Conservation (phyloP, 2,888 invertebrate species). For the Cerastis leucographa region DNA sequence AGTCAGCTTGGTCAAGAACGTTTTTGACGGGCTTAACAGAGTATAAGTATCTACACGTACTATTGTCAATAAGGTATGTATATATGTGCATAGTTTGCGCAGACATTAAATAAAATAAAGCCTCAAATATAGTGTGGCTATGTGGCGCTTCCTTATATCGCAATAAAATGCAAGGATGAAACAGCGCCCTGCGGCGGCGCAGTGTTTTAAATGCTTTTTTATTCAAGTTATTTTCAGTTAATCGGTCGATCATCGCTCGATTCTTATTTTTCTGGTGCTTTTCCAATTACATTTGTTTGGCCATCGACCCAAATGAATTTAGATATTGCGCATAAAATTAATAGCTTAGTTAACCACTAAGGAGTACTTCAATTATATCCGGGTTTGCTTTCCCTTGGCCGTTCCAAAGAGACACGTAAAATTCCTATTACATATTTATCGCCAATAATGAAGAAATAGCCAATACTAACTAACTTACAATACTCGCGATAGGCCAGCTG, state of each 20-base stretch:
- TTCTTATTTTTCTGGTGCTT: neutral
- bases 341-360: too few relatives aligned
- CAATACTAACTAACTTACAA: conserved; percentile 20
- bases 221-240: neutral
- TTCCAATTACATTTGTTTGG: neutral
- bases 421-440: conserved; percentile 13
- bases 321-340: too few relatives aligned
- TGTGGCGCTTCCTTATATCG: neutral
- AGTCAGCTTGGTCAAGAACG: neutral
- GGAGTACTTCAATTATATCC: too few relatives aligned
- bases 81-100: too few relatives aligned
- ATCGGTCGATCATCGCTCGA: neutral
- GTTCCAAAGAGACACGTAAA: neutral
- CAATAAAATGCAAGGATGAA: neutral
- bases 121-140: neutral
- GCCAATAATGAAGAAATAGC: conserved; percentile 39
- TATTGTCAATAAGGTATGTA: neutral
- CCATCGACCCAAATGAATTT: neutral
- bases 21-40: neutral
- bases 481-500: conserved; percentile 18
- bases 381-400: neutral
- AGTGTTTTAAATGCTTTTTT: neutral
- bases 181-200: neutral
- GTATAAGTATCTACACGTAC: neutral
- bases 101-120: neutral